phyloP scores from a whole-genome alignment of 2,113 vertebrate species.

The Petromus typicus region DNA sequence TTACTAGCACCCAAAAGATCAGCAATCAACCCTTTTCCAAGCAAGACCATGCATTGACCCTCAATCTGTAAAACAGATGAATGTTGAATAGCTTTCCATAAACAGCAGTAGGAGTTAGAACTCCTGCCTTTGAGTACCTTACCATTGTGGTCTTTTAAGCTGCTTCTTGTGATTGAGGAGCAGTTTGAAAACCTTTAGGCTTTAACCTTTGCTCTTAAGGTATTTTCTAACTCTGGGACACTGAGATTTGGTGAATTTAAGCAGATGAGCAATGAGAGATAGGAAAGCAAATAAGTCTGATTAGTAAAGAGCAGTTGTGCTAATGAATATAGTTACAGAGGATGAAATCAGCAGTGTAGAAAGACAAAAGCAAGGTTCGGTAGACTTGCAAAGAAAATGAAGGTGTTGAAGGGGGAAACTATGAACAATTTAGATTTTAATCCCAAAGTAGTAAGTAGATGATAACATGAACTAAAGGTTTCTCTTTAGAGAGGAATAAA shows the following conservation, averaged over 20 bases:
- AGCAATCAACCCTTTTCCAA: constrained; percentile 4
- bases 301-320: not conserved
- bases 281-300: not conserved
- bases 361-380: not conserved
- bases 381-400: not conserved
- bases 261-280: not conserved
- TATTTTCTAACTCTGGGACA: not conserved
- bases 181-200: not conserved
- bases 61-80: not conserved
- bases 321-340: not conserved
- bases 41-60: not conserved
- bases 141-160: not conserved
- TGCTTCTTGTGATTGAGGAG: not conserved
- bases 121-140: not conserved
- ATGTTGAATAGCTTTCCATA: not conserved
- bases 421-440: not conserved
- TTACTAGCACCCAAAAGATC: not conserved
- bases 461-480: not conserved
- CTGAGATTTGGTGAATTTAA: not conserved
- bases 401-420: not conserved
- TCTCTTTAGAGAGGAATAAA: constrained; percentile 5
- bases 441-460: not conserved
- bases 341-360: not conserved
- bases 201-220: not conserved
- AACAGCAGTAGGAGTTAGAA: not conserved